These are phyloP conservation scores for Seriola quinqueradiata DNA, from an alignment of 2,113 vertebrate species.

Conservation along the genomic window DNA sequence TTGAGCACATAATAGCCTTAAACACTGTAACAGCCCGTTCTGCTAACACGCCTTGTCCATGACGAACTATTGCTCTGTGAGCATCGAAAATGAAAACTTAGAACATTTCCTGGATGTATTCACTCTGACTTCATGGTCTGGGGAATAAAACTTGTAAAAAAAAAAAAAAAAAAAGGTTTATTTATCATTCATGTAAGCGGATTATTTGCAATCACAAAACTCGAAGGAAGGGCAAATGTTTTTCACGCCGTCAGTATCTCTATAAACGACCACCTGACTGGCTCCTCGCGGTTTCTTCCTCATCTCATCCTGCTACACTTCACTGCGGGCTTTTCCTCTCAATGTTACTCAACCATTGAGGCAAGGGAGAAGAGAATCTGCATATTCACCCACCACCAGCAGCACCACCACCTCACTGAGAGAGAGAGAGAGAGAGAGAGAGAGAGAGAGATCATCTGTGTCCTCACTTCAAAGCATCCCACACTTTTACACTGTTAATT, in stretches of 20 bases:
- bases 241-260: not conserved
- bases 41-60: not conserved
- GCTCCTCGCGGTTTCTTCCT: not conserved
- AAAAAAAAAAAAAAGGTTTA: not conserved
- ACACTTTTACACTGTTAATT: not conserved
- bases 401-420: not conserved
- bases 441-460: not conserved
- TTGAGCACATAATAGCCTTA: not conserved
- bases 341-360: not conserved
- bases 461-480: not conserved
- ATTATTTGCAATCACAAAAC: not conserved
- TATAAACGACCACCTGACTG: not conserved
- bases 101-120: not conserved
- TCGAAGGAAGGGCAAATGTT: not conserved
- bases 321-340: not conserved
- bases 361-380: too few species aligned
- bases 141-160: not conserved
- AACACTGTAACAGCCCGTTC: not conserved
- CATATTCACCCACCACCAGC: not conserved
- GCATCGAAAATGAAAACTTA: not conserved
- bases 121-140: not conserved
- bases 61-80: not conserved
- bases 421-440: too few species aligned
- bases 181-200: not conserved
- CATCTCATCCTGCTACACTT: not conserved